Evolutionary conservation across 2,797 vertebrate species (phyloP).

Genomic region (Rhadinocentrus ornatus): DNA sequence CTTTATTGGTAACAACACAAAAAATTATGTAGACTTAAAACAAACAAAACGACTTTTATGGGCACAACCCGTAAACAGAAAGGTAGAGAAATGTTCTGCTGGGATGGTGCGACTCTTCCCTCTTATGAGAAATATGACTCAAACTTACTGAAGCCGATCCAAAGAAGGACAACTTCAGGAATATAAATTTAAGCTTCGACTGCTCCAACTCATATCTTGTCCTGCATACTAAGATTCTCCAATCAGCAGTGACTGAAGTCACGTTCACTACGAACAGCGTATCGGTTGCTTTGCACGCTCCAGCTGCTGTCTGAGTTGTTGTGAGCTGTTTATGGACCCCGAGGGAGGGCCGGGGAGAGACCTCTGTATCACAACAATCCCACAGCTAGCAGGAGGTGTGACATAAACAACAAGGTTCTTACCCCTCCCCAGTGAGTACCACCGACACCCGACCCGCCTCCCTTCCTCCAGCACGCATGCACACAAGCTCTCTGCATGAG

Average conservation of each 20-base stretch:
- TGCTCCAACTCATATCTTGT: constrained; percentile 36
- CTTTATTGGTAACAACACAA: too few species aligned
- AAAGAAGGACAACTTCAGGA: not conserved
- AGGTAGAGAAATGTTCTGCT: too few species aligned
- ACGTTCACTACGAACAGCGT: constrained; percentile 36
- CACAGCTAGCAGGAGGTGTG: constrained; percentile 71
- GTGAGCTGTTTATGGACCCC: constrained; percentile 57
- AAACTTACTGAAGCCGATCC: constrained; percentile 5
- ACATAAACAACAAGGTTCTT: constrained; percentile 72
- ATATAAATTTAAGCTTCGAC: constrained; percentile 24
- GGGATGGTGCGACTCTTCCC: not conserved
- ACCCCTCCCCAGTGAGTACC: constrained; percentile 52
- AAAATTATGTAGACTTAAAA: too few species aligned
- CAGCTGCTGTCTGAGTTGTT: constrained; percentile 53
- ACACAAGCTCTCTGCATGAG: not conserved
- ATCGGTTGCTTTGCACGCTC: constrained; percentile 55
- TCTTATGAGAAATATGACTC: constrained; percentile 1
- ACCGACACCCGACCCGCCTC: constrained; percentile 51
- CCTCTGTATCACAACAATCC: constrained; percentile 76
- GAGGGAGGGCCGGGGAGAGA: constrained; percentile 54
- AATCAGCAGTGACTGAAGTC: constrained; percentile 41
- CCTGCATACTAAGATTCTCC: constrained; percentile 26
- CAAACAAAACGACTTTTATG: too few species aligned
- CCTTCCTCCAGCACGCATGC: not conserved
- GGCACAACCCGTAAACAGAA: too few species aligned